Evolutionary conservation across 2,113 vertebrate species (phyloP), one percentile per base, ranked within the genome.

Genomic region (Drymodes brunneopygia): DNA sequence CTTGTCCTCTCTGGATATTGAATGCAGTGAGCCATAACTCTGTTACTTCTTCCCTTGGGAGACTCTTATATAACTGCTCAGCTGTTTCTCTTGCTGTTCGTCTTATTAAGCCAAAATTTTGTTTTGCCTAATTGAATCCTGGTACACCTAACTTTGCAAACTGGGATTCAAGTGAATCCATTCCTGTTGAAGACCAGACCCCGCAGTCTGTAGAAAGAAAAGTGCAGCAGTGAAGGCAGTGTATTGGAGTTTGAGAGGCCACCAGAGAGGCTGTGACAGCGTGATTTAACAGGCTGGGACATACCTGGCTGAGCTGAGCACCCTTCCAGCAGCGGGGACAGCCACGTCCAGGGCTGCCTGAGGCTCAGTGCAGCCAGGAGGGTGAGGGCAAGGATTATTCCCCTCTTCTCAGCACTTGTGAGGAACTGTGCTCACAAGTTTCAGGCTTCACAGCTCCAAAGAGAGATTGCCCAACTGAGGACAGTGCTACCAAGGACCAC

Each of bases 21-120:
- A 94, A 70, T 36, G 51, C 88, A 88, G 53, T 1, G 3, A 90
- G 81, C 71, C 44, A 33, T 94, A 81, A 67, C n/a, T 91, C 92
- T 88, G 57, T 62, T 40, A 17, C 67, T 83, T 80, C 38, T 86
- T 96, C 93, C 65, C 82, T 74, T 88, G 71, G 85, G 92, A 91
- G 40, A 25, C 54, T 67, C 51, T 91, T 95, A 74, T 0, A 21
- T 95, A 97, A 94, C 36, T 2, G 6, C 35, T 96, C 93, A 95
- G 81, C 94, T 97, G 90, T 94, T 94, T 85, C 60, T 93, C 74
- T 88, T 88, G 71, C 71, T 90, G 88, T 44, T 83, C 51, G 70
- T 86, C 28, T 11, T 64, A 40, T 64, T 73, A 77, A 86, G 44
- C 88, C 75, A 93, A 81, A 95, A 83, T 90, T 93, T 57, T 62